Conservation (phyloP, 2,888 invertebrate genomes). For the Mythimna pallens region DNA sequence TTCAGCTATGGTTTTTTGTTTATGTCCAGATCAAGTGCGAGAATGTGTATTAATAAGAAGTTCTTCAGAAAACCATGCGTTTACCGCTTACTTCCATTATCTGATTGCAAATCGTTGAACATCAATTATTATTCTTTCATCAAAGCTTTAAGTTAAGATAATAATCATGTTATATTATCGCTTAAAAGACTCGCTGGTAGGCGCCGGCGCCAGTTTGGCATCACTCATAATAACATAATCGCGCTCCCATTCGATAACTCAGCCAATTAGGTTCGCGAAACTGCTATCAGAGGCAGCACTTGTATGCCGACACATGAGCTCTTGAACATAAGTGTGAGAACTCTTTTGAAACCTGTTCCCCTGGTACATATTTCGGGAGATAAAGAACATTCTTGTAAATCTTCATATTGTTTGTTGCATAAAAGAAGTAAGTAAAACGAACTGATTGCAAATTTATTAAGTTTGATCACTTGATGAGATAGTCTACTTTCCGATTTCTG, state of each 20-base stretch:
- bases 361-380: constrained; percentile 6
- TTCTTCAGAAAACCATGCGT: too few species aligned
- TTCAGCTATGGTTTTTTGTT: too few species aligned
- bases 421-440: background rate
- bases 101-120: too few species aligned
- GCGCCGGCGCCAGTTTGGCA: constrained; percentile 25
- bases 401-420: background rate
- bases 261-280: constrained; percentile 51
- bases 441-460: too few species aligned
- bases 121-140: too few species aligned
- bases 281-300: constrained; percentile 52
- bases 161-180: background rate
- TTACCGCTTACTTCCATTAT: too few species aligned
- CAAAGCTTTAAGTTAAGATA: too few species aligned
- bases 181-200: background rate
- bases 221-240: constrained; percentile 38
- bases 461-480: background rate
- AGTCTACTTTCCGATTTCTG: background rate
- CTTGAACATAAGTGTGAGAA: constrained; percentile 62
- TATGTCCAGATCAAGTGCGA: too few species aligned
- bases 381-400: background rate
- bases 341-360: constrained; percentile 29
- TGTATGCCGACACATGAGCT: constrained; percentile 45
- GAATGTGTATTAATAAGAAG: too few species aligned
- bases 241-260: constrained; percentile 54